phyloP scores from a whole-genome alignment of 2,797 vertebrate species.

The Ara ararauna region DNA sequence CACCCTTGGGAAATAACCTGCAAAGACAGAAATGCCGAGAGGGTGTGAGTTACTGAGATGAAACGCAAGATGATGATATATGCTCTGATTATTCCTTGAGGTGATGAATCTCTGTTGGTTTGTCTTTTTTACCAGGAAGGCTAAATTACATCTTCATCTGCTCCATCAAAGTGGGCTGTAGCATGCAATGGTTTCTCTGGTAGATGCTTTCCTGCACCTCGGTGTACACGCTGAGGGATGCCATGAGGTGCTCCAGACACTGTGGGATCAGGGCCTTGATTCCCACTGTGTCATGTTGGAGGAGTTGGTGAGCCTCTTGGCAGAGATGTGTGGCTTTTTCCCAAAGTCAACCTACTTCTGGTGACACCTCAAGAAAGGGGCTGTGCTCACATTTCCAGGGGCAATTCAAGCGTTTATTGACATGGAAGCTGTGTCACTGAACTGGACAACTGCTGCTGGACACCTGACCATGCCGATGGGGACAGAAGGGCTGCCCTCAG shows the following conservation, averaged over 20 bases:
- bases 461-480: accelerated
- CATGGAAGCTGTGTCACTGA: neutral
- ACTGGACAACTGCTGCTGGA: neutral
- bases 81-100: neutral
- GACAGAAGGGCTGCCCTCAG: neutral
- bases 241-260: neutral
- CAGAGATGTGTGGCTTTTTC: accelerated
- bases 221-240: accelerated
- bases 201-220: accelerated
- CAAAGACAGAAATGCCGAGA: neutral
- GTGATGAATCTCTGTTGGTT: neutral
- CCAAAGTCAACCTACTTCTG: accelerated
- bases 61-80: neutral
- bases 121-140: neutral
- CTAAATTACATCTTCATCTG: neutral
- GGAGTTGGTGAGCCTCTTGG: neutral
- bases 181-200: neutral
- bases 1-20: neutral
- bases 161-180: accelerated
- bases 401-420: neutral
- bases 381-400: neutral
- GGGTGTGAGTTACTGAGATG: neutral
- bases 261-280: accelerated
- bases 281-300: accelerated
- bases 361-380: neutral